Base-by-base conservation (phyloP, 2,888 invertebrate genomes). In the Nephrotoma guestfalica region DNA sequence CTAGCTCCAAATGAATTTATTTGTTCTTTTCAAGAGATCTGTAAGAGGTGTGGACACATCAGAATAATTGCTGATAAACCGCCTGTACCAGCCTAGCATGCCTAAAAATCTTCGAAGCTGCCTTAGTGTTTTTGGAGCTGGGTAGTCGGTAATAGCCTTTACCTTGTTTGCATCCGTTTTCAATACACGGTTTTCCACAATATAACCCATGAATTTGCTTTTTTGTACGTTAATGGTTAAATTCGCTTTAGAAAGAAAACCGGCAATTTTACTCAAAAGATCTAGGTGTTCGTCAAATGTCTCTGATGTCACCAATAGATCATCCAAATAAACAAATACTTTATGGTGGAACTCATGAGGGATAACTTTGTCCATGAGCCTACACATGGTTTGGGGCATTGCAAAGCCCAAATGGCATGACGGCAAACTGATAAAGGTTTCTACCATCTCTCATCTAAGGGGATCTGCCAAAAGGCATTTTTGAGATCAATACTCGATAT, bases 331-430 rank as follows among this genome's bases (percentile, higher is more conserved):
- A n/a, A n/a, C n/a, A n/a, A n/a, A n/a, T n/a, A n/a, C n/a, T n/a
- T n/a, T n/a, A n/a, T n/a, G n/a, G n/a, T n/a, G n/a, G n/a, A n/a
- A n/a, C n/a, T n/a, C n/a, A n/a, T n/a, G n/a, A n/a, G n/a, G n/a
- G n/a, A 51, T 86, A 11, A 51, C 86, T 15, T 83, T 86, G 42
- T 85, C 85, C 85, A 85, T 85, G 6, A 85, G 42, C 85, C 41
- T 42, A 41, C 85, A 85, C 85, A 85, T 85, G 13, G 41, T 85
- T 40, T 85, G 85, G 1, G 41, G 41, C 41, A 13, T 85, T 85
- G 6, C 83, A 86, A 45, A 45, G 45, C 6, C 45, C 11, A 9
- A 47, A 47, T 47, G 45, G 7, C 7, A 47, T 47, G 45, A 6
- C 45, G 0, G 45, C 6, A 0, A 11, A 47, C 11, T 4, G 45